Conservation (phyloP, 2,113 vertebrate species). For the Chaetops frenatus region DNA sequence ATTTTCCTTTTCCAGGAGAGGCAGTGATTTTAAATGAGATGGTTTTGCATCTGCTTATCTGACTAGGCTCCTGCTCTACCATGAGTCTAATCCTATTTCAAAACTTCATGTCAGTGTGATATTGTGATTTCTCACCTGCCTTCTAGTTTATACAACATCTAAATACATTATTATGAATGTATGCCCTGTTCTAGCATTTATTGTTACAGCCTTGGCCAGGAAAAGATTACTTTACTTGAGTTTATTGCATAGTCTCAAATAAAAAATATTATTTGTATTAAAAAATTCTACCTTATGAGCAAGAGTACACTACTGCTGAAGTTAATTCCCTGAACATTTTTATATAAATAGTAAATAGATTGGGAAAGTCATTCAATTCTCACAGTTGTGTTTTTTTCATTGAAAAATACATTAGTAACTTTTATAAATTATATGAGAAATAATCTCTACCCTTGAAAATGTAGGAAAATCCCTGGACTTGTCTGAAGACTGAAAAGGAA, state of each 20-base stretch:
- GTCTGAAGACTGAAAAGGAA: neutral
- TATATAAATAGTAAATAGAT: neutral
- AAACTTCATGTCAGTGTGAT: neutral
- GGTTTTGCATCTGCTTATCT: neutral
- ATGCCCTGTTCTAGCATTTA: neutral
- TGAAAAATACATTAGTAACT: neutral
- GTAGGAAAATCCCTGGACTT: neutral
- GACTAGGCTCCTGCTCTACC: accelerated
- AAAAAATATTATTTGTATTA: neutral
- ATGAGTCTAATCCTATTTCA: neutral
- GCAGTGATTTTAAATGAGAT: neutral
- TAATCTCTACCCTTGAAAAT: neutral
- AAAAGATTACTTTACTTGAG: neutral
- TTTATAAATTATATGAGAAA: neutral
- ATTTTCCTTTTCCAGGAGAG: neutral
- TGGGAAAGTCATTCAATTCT: neutral
- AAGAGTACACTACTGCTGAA: neutral
- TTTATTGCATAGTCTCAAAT: neutral
- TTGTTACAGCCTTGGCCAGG: neutral
- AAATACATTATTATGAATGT: neutral
- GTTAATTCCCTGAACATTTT: neutral
- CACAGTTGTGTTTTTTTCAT: accelerated
- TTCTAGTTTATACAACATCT: neutral
- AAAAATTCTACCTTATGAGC: neutral
- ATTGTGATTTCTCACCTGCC: neutral